A percentile compares a stretch with the other conserved stretches of the same genome.
Evolutionary conservation across 30 jellyfish, hydroid and myxozoan species (phyloP).

Genomic region (Aurelia sp.): DNA sequence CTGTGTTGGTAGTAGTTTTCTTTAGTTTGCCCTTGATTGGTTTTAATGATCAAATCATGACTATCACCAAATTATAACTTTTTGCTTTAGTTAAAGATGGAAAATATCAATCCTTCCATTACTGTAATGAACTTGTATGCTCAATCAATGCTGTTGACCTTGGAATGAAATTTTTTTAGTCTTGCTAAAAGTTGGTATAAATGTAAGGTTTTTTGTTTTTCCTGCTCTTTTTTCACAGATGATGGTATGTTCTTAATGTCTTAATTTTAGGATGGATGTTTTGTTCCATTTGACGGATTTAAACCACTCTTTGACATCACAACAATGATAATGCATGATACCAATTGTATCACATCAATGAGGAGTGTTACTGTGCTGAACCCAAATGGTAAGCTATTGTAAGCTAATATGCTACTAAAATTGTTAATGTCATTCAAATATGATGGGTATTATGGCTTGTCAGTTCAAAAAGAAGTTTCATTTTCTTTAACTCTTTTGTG

Average conservation of each 20-base stretch:
- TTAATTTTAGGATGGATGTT: conserved; percentile 16
- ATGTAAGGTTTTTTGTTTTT: conserved; percentile 6
- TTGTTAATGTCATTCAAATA: too few species aligned
- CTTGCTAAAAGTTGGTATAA: conserved; percentile 2
- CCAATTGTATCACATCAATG: conserved; percentile 8
- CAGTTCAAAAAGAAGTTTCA: too few species aligned
- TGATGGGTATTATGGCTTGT: too few species aligned
- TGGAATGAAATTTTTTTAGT: conserved; percentile 5
- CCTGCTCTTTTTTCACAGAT: conserved; percentile 1
- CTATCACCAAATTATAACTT: too few species aligned
- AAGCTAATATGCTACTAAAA: too few species aligned
- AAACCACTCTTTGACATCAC: conserved; percentile 20
- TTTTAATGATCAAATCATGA: too few species aligned
- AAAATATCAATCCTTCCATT: too few species aligned
- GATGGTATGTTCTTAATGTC: not conserved
- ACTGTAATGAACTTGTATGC: too few species aligned
- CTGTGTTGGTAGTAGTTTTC: too few species aligned
- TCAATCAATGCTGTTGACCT: conserved; percentile 6
- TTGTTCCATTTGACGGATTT: conserved; percentile 14
- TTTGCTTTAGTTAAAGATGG: too few species aligned
- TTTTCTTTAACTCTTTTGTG: too few species aligned
- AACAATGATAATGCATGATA: conserved; percentile 9
- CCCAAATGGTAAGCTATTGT: conserved; percentile 14
- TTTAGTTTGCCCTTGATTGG: too few species aligned
- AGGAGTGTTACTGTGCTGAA: conserved; percentile 20